These are phyloP conservation scores for Nannoperca obscura DNA, from an alignment of 2,797 vertebrate genomes.

Conservation along the genomic window DNA sequence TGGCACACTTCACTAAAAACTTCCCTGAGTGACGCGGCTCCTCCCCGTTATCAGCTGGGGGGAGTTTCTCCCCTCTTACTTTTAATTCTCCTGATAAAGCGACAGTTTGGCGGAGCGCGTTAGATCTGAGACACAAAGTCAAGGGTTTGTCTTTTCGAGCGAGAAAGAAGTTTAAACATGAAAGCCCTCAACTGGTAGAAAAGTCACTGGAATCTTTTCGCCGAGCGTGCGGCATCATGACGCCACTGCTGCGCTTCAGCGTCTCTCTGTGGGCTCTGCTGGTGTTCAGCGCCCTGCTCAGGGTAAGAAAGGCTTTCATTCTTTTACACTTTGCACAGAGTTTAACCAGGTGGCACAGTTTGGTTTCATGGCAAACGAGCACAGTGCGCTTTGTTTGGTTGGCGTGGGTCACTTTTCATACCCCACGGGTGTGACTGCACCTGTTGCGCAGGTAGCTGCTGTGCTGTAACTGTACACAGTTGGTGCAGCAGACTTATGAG, in stretches of 20 bases:
- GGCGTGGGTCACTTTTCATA: background rate
- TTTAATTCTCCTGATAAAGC: conserved; percentile 27
- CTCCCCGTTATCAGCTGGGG: conserved; percentile 46
- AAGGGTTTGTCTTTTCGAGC: background rate
- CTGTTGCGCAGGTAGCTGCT: conserved; percentile 66
- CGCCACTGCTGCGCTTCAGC: conserved; percentile 37
- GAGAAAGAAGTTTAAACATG: conserved; percentile 56
- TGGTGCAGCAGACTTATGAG: background rate
- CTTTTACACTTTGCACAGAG: fast-evolving
- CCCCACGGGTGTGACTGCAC: conserved; percentile 53
- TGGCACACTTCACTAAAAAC: conserved; percentile 52
- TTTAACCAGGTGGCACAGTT: background rate
- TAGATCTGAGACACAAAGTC: background rate
- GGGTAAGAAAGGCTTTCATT: conserved; percentile 58
- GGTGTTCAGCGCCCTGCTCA: conserved; percentile 49
- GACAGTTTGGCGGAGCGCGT: background rate
- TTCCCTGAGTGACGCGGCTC: conserved; percentile 71
- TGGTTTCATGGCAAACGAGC: background rate
- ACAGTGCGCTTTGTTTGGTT: background rate
- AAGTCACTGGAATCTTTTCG: conserved; percentile 2
- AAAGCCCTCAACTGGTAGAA: conserved; percentile 25
- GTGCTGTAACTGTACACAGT: no score
- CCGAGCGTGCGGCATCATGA: conserved; percentile 65
- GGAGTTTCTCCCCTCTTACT: conserved; percentile 24
- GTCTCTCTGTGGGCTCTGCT: conserved; percentile 56